A percentile compares a stretch with the other conserved stretches of the same genome.
Conservation (phyloP, 1,140 invertebrate species). For the Glomeris maerens region DNA sequence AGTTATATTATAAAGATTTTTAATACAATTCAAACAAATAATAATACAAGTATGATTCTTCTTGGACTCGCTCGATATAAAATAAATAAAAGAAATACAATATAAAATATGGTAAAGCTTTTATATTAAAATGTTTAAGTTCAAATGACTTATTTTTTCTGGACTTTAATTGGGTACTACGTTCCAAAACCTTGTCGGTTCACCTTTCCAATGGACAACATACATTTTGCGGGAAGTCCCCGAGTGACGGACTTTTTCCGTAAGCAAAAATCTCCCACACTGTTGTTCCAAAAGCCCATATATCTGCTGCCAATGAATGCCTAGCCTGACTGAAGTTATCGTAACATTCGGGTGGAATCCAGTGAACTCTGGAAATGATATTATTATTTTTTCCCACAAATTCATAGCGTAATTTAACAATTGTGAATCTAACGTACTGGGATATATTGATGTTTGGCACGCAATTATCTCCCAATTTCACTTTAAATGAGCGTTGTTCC, state of each 20-base stretch:
- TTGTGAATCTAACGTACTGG: slow-evolving; percentile 15
- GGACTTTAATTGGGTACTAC: too few relatives aligned
- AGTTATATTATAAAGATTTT: too few relatives aligned
- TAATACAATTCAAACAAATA: too few relatives aligned
- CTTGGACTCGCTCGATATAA: too few relatives aligned
- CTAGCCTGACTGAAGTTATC: slow-evolving; percentile 47
- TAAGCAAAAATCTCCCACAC: slow-evolving; percentile 78
- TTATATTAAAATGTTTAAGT: too few relatives aligned
- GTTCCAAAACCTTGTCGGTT: too few relatives aligned
- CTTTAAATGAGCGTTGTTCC: slow-evolving; percentile 47
- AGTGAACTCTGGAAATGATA: slow-evolving; percentile 50
- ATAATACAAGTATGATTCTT: too few relatives aligned
- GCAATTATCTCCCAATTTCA: slow-evolving; percentile 66
- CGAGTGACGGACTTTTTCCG: slow-evolving; percentile 33
- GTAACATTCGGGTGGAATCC: slow-evolving; percentile 69
- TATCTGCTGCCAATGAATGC: slow-evolving; percentile 49
- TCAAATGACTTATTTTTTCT: too few relatives aligned
- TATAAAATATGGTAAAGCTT: too few relatives aligned
- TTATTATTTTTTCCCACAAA: slow-evolving; percentile 1
- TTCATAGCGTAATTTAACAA: too few relatives aligned
- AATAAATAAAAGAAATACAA: too few relatives aligned
- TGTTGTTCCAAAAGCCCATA: slow-evolving; percentile 79
- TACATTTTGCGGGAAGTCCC: background rate
- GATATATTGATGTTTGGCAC: slow-evolving; percentile 31
- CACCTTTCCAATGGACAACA: too few relatives aligned